These are phyloP conservation scores for Actenoides lindsayi DNA, from an alignment of 2,113 vertebrate species.

Conservation along the genomic window DNA sequence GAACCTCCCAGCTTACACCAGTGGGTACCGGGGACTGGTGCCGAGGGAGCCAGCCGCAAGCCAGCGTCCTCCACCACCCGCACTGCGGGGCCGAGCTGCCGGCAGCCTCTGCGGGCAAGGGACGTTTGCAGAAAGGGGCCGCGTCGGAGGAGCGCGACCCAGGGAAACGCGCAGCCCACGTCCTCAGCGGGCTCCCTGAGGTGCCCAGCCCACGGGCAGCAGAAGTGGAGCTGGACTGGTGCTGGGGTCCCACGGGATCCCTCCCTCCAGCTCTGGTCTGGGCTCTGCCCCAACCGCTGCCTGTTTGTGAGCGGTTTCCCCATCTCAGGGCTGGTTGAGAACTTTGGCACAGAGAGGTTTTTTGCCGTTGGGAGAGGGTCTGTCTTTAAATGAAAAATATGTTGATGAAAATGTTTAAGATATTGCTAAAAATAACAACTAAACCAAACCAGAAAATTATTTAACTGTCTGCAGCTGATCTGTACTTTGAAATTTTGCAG, in stretches of 20 bases:
- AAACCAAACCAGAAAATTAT: neutral
- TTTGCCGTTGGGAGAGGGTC: neutral
- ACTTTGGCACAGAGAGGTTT: neutral
- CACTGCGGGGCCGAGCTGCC: neutral
- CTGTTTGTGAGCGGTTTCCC: neutral
- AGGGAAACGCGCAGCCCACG: accelerated
- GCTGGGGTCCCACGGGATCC: accelerated
- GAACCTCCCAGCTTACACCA: neutral
- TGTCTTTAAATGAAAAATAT: neutral
- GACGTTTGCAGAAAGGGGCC: neutral
- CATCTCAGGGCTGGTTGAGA: neutral
- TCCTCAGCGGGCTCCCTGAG: neutral
- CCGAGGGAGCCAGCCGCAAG: neutral
- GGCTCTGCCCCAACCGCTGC: neutral
- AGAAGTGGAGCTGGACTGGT: accelerated
- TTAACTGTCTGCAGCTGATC: neutral
- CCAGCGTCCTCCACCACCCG: neutral
- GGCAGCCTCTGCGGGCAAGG: neutral
- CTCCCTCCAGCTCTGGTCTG: neutral
- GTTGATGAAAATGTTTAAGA: neutral
- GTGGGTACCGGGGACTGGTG: too few relatives aligned
- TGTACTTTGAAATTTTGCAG: too few relatives aligned
- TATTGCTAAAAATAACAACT: neutral
- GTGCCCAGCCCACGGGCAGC: neutral
- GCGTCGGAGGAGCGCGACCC: neutral